Evolutionary conservation across 2,888 invertebrate genomes (phyloP), one percentile per base, ranked within the genome.

Genomic region (Xestia xanthographa): DNA sequence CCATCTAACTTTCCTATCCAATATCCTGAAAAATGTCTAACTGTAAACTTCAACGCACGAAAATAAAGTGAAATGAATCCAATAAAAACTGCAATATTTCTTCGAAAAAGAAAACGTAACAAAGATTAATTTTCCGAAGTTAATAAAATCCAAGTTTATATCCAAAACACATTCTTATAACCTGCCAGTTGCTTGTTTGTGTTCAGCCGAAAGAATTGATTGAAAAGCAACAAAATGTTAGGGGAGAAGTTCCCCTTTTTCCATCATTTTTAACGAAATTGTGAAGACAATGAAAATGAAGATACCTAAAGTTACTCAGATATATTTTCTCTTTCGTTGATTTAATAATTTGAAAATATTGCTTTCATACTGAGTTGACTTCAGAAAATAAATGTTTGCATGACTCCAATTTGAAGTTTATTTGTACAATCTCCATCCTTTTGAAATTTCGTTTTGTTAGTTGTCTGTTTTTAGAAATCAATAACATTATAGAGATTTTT

Each of bases 141-240:
- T 75, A 78, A 70, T 75, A 78, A 71, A 81, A 72, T 67, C 60
- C 45, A 81, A 83, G 56, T 75, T 70, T 76, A 72, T 76, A 73
- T 78, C 69, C 62, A 78, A 81, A 85, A 84, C 68, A 50, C 79
- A 85, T 73, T 76, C 63, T 71, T 77, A 75, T 77, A 86, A 84
- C 79, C 80, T 86, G 86, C 81, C 88, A 84, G 75, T 80, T 86
- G 73, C 82, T 79, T 79, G 85, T 88, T 90, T 79, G 63, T 60
- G 65, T 73, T 90, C 66, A 77, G 43, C 66, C 41, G 34, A 63
- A 66, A 58, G 62, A 80, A 77, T 77, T 92, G 91, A 92, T 93
- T 92, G 91, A 92, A 92, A 92, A 91, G 90, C 91, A 92, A 92
- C 90, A 92, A 92, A 84, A 93, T 89, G 87, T 86, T 84, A 88